These are phyloP conservation scores for Tinamus guttatus DNA, from an alignment of 2,113 vertebrate genomes.

Conservation along the genomic window DNA sequence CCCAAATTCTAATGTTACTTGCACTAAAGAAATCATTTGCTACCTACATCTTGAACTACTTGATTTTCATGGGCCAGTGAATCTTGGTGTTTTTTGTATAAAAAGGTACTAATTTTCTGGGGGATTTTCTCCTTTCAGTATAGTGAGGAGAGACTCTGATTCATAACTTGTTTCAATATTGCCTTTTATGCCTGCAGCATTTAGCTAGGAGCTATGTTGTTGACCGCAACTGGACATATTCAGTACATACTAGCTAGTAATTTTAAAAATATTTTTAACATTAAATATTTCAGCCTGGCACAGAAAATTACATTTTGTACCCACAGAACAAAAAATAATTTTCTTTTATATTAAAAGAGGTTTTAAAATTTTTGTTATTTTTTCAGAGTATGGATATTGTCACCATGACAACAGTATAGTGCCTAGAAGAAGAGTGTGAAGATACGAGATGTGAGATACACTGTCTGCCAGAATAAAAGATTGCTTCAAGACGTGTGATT, in stretches of 20 bases:
- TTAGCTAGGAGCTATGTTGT: rapidly evolving
- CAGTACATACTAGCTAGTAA: neutral
- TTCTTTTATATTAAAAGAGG: neutral
- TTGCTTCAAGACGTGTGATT: neutral
- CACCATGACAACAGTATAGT: slow-evolving; percentile 9
- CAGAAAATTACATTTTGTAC: neutral
- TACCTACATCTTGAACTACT: neutral
- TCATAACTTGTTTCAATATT: neutral
- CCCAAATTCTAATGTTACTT: neutral
- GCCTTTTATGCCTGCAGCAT: neutral
- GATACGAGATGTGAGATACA: neutral
- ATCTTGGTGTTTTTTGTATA: neutral
- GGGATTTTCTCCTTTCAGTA: rapidly evolving
- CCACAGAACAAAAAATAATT: neutral
- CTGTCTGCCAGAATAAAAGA: neutral
- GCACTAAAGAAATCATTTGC: neutral
- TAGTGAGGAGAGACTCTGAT: neutral
- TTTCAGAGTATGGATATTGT: neutral
- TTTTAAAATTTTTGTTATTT: neutral
- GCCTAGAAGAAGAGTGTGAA: neutral
- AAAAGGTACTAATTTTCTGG: neutral
- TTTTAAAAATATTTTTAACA: neutral
- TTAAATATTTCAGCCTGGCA: neutral
- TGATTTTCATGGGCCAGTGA: neutral
- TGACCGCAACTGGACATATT: neutral